Evolutionary conservation across 2,797 vertebrate genomes (phyloP).

Genomic region (Acanthurus leucopareius): DNA sequence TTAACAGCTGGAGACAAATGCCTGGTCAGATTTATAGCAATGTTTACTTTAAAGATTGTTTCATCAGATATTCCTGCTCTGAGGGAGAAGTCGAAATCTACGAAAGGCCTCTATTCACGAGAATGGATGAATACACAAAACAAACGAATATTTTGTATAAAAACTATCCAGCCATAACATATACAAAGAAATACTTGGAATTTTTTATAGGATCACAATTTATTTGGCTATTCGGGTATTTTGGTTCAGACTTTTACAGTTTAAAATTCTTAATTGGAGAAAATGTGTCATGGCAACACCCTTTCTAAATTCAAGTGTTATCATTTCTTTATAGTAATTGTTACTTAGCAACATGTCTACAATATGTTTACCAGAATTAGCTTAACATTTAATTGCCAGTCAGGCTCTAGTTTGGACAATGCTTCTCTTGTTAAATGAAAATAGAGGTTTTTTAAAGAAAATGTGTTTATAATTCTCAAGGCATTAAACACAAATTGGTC

Average conservation of each 20-base stretch:
- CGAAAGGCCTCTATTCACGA: not conserved
- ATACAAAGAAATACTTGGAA: no score
- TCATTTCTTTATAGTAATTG: not conserved
- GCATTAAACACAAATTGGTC: not conserved
- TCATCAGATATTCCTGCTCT: constrained; percentile 11
- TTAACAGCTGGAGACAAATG: not conserved
- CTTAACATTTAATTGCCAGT: not conserved
- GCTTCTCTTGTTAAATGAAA: no score
- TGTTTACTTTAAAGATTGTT: not conserved
- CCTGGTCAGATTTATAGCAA: not conserved
- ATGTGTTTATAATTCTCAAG: not conserved
- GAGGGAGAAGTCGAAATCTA: not conserved
- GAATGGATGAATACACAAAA: no score
- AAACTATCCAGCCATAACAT: no score
- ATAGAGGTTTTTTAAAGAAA: not conserved
- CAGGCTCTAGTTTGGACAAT: not conserved
- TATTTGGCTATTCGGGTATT: not conserved
- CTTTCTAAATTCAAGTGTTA: not conserved
- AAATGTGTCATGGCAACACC: not conserved
- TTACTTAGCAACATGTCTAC: not conserved
- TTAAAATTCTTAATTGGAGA: not conserved
- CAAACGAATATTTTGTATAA: no score
- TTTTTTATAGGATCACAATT: no score
- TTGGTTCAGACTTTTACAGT: not conserved
- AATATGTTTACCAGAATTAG: not conserved